Evolutionary conservation across 2,888 invertebrate genomes (phyloP).

Genomic region (Nycteola revayana): DNA sequence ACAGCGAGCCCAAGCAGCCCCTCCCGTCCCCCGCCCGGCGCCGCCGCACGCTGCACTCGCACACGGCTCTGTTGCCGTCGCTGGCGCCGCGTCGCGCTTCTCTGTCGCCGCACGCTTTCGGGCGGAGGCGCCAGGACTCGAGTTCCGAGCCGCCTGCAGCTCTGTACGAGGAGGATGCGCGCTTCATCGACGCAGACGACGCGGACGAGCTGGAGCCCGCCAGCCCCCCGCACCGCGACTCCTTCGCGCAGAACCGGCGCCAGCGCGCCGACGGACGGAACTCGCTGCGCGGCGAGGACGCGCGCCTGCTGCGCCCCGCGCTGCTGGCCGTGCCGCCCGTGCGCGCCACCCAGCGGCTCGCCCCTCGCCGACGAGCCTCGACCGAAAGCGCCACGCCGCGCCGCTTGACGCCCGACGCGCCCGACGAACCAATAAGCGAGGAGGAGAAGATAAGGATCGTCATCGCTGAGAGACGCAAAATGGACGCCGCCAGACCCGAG

Average conservation of each 20-base stretch:
- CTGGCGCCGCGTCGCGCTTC: conserved; percentile 82
- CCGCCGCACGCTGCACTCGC: conserved; percentile 83
- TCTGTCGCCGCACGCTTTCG: conserved; percentile 75
- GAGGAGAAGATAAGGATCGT: conserved; percentile 83
- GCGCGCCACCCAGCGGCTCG: conserved; percentile 53
- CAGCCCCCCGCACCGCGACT: conserved; percentile 69
- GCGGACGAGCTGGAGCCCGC: conserved; percentile 73
- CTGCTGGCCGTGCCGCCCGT: conserved; percentile 64
- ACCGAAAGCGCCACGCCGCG: conserved; percentile 48
- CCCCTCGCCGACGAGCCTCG: conserved; percentile 53
- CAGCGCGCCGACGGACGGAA: conserved; percentile 70
- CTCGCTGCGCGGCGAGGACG: conserved; percentile 70
- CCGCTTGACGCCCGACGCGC: conserved; percentile 40
- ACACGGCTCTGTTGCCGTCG: conserved; percentile 79
- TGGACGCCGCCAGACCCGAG: conserved; percentile 71
- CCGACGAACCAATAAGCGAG: conserved; percentile 58
- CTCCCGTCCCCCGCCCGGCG: conserved; percentile 71
- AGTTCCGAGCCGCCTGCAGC: conserved; percentile 67
- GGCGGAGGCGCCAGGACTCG: conserved; percentile 75
- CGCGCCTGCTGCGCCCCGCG: conserved; percentile 66
- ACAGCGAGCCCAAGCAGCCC: conserved; percentile 86
- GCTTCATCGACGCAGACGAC: conserved; percentile 83
- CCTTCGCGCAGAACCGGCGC: conserved; percentile 76
- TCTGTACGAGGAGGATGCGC: conserved; percentile 77
- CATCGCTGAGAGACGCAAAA: conserved; percentile 82